Base-by-base conservation (phyloP, 2,888 invertebrate genomes). In the Doris montereyensis region DNA sequence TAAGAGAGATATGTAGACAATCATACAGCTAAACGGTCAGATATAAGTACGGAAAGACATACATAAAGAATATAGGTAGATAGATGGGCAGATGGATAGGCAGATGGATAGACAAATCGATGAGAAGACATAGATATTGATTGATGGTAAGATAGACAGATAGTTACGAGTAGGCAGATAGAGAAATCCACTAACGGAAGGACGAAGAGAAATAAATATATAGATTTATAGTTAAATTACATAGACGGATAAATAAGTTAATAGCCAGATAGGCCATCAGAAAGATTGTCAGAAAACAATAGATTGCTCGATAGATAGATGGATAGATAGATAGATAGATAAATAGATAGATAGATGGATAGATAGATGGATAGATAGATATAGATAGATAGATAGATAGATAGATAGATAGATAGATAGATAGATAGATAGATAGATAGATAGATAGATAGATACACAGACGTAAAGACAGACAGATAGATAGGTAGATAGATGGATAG, bases 61-160 rank as follows among this genome's bases (percentile, higher is more conserved):
- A n/a, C n/a, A n/a, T n/a, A n/a, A 21, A 32, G 8, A n/a, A 71
- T 30, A 73, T 72, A 5, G 80, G 71, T 13, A 72, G 28, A 26
- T 0, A 58, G 8, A 21, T 30, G 10, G 10, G 21, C 21, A 28
- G 13, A 21, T 30, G 68, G 28, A 10, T 32, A 62, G 21, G 65
- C n/a, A 32, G 65, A 60, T 5, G 35, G 17, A 41, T 1, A 26
- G 21, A 17, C 60, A 41, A 24, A 41, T 34, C 10, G 67, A 35
- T 8, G 41, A 34, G 1, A 58, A 57, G 21, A 4, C 28, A 17
- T n/a, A 24, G 1, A 8, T 57, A 0, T 41, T 57, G 58, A 41
- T 34, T n/a, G 13, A 62, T 5, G 21, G 62, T 13, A 24, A 62
- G 62, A 62, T 24, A 62, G 62, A 62, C n/a, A 62, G 8, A 62